Evolutionary conservation across 2,888 invertebrate species (phyloP), one percentile per base, ranked within the genome.

Genomic region (Morpho achilles): DNA sequence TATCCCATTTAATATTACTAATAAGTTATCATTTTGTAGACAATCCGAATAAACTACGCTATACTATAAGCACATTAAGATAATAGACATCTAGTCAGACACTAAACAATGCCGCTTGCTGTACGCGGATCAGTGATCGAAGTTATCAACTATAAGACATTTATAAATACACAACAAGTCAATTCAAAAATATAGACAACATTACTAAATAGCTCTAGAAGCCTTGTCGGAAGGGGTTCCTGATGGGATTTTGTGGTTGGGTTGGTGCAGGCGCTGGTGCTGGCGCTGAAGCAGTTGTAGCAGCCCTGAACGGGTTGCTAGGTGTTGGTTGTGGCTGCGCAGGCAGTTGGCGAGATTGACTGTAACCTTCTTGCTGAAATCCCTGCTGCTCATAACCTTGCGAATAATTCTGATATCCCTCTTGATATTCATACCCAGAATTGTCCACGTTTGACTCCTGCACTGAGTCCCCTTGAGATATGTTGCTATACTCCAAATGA

Each of bases 141-240:
- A 87, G 76, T 79, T 82, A 80, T 79, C 79, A 77, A 79, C 81
- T 84, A 81, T 79, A 80, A 78, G 77, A 87, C 82, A 82, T 85
- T 85, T 86, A 89, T 82, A 87, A 88, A 79, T 89, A 89, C 83
- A 89, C 89, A 90, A 90, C 89, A 90, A 89, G 84, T 85, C 81
- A 82, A 77, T 84, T 84, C 68, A 83, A 82, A 85, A 83, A 83
- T 80, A 79, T 80, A 77, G 80, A 85, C 85, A 88, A 89, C 87
- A 87, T 87, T 84, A 85, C 76, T 77, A 76, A 84, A 77, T 72
- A 59, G 71, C 78, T 82, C 83, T 89, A 93, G 87, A 95, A 95
- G 82, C 95, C 95, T 93, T 95, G 95, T 80, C 96, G 94, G 91
- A 96, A 96, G 62, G 96, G 56, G 89, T 72, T 59, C 79, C 87